phyloP scores from a whole-genome alignment of 2,888 invertebrate genomes.

The Torymus auratus region DNA sequence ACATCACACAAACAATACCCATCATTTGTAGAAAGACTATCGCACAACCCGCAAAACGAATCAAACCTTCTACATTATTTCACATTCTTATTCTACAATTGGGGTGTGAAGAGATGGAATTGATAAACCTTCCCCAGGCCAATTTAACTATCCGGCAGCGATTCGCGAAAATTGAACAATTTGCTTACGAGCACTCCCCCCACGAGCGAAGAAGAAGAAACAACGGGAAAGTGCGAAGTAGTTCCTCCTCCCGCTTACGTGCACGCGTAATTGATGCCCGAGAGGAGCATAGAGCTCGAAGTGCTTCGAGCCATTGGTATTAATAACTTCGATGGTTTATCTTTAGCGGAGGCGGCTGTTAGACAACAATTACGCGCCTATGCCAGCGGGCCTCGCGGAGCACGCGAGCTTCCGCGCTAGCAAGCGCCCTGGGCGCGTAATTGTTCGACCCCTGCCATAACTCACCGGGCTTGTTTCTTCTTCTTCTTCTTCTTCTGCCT shows the following conservation, averaged over 20 bases:
- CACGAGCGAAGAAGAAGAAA: not conserved
- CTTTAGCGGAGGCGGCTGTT: slow-evolving; percentile 59
- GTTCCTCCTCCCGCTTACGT: slow-evolving; percentile 28
- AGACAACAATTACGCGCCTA: slow-evolving; percentile 60
- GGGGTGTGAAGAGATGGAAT: slow-evolving; percentile 54
- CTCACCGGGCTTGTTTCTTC: slow-evolving; percentile 50
- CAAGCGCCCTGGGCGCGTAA: slow-evolving; percentile 56
- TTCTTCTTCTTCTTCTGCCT: slow-evolving; percentile 9
- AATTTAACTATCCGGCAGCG: slow-evolving; percentile 7
- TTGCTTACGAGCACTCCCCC: slow-evolving; percentile 6
- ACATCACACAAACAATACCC: too few species aligned
- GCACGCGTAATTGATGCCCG: slow-evolving; percentile 45
- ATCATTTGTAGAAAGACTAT: too few species aligned
- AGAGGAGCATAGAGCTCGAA: slow-evolving; percentile 28
- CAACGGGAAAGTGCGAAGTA: slow-evolving; percentile 22
- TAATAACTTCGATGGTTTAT: slow-evolving; percentile 61
- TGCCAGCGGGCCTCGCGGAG: slow-evolving; percentile 45
- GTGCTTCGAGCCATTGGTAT: slow-evolving; percentile 45
- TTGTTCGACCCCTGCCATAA: slow-evolving; percentile 51
- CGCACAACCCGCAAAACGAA: too few species aligned
- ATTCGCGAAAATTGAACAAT: slow-evolving; percentile 51
- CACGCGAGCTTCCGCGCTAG: slow-evolving; percentile 63
- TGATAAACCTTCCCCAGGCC: slow-evolving; percentile 9
- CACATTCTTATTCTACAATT: not conserved
- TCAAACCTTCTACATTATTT: too few species aligned